Percentiles rank a stretch among this genome's conserved stretches.
These are phyloP conservation scores for Pseudochirops corinnae DNA, from an alignment of 2,797 vertebrate genomes.

Conservation along the genomic window DNA sequence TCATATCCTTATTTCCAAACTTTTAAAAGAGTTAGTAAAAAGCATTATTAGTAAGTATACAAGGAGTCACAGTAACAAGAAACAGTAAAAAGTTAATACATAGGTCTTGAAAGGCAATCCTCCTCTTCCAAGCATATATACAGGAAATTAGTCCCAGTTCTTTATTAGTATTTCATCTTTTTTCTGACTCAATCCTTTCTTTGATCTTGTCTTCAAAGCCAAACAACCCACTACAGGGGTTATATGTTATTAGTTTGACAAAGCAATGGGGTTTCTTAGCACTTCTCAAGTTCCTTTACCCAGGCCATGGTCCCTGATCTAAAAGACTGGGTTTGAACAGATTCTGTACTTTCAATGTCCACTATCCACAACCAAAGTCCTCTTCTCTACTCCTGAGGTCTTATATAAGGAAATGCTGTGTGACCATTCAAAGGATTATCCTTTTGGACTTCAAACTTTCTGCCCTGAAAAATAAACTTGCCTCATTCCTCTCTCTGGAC, in stretches of 20 bases:
- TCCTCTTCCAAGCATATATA: not conserved
- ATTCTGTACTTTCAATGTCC: not conserved
- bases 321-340: not conserved
- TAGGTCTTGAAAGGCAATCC: not conserved
- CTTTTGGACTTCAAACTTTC: not conserved
- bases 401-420: not conserved
- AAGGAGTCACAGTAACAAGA: not conserved
- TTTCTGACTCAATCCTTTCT: not conserved
- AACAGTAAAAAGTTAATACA: not conserved
- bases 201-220: not conserved
- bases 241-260: not conserved
- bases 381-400: not conserved
- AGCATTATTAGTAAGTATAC: not conserved
- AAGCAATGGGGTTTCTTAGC: not conserved
- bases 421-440: not conserved
- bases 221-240: not conserved
- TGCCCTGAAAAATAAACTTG: not conserved
- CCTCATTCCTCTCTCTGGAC: not conserved
- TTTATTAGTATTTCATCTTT: not conserved
- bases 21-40: not conserved
- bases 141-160: not conserved
- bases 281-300: not conserved
- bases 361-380: not conserved
- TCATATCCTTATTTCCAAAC: not conserved
- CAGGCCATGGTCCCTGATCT: not conserved